Base-by-base conservation (phyloP, 2,797 vertebrate species). In the Rhinella marina region DNA sequence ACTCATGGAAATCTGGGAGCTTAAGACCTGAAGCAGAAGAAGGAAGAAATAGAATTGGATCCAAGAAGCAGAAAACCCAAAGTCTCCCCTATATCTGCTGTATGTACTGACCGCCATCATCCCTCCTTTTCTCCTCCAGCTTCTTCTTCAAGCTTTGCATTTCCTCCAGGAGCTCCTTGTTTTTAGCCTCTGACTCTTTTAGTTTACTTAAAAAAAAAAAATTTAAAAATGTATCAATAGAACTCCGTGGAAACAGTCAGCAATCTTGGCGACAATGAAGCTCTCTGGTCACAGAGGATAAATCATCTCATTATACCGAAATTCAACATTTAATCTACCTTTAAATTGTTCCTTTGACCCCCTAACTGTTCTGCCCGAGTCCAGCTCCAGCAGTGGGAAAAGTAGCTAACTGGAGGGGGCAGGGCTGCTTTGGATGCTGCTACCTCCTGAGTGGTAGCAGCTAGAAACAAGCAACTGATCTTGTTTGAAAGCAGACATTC, bases 1-100 rank as follows among this genome's bases (percentile, higher is more conserved):
- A 97, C 91, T 99, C 98, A 89, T 99, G 97, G 91, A 99, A 99
- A 90, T 98, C 97, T 19, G 97, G 95, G 82, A 99, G 97, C 91
- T 98, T 99, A 81, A 99, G 94, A 90, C 97, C 98, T 96, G 91
- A 89, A 91, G 93, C 68, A 78, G 68, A 56, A 78, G 68, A 56
- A 66, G 81, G 59, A 72, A 84, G 54, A 87, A 27, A 48, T 19
- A n/a, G 59, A 17, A 73, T 61, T 0, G 10, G 41, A 80, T 12
- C 13, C 17, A 0, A 5, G 64, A 66, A 73, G 29, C 13, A 11
- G 10, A 54, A 66, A 14, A 50, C 12, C 13, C 21, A 12, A 8
- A 1, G 13, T 2, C 48, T 25, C 0, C 12, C 48, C 41, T 32
- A 41, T 41, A 41, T 41, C 41, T 41, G 4, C 41, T 5, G n/a